phyloP scores from a whole-genome alignment of 1,140 invertebrate species.

The Platorchestia sp. region DNA sequence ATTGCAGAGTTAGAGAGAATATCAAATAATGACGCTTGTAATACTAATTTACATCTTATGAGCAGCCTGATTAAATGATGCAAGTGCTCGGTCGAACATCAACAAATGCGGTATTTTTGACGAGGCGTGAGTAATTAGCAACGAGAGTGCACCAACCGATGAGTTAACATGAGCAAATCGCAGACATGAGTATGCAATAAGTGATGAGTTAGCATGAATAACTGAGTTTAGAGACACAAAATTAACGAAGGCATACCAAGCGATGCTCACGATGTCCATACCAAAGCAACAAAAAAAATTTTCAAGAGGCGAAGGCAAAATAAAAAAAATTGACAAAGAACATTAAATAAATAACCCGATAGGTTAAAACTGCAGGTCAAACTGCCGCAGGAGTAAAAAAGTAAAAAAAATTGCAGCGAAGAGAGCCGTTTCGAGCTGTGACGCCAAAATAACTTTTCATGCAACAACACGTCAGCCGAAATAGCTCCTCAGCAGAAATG shows the following conservation, averaged over 20 bases:
- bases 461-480: neutral
- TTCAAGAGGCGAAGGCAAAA: neutral
- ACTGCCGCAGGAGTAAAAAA: neutral
- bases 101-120: too few species aligned
- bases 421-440: neutral
- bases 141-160: neutral
- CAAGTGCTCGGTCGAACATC: too few species aligned
- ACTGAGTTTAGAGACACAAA: neutral
- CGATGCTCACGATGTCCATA: too few species aligned
- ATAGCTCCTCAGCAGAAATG: neutral
- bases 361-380: neutral
- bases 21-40: too few species aligned
- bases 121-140: too few species aligned
- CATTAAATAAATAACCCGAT: neutral
- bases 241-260: too few species aligned
- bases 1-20: neutral
- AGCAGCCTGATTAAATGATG: too few species aligned
- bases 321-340: neutral
- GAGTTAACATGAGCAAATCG: too few species aligned
- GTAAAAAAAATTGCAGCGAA: neutral
- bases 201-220: neutral
- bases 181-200: too few species aligned
- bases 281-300: neutral
- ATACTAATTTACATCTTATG: too few species aligned
- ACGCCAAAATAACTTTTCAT: neutral